These are phyloP conservation scores for Idaea aversata DNA, from an alignment of 2,888 invertebrate species.

Conservation along the genomic window DNA sequence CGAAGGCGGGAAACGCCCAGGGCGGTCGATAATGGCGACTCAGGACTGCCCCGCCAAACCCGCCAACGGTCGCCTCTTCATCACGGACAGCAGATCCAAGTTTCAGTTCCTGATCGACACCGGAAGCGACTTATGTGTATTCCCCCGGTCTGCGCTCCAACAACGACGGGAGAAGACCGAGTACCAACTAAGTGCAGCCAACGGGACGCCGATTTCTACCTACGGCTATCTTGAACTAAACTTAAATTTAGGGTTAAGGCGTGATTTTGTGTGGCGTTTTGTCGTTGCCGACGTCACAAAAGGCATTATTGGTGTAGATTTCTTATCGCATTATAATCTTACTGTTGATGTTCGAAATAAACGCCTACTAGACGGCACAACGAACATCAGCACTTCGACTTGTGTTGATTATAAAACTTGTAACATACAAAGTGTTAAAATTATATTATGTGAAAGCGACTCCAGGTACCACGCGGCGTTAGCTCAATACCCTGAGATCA, in stretches of 20 bases:
- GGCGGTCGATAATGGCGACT: constrained; percentile 24
- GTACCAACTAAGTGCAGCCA: constrained; percentile 4
- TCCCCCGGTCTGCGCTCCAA: constrained; percentile 17
- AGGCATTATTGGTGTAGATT: constrained; percentile 47
- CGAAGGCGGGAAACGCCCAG: constrained; percentile 19
- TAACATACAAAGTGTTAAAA: too few relatives aligned
- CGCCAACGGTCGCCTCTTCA: constrained; percentile 18
- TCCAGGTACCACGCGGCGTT: background rate
- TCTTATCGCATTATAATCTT: constrained; percentile 37
- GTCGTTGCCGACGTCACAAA: constrained; percentile 39
- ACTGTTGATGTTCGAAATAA: constrained; percentile 36
- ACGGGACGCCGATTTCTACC: constrained; percentile 12
- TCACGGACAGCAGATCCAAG: constrained; percentile 17
- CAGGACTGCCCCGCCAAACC: constrained; percentile 22
- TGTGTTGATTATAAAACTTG: background rate
- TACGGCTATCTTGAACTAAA: constrained; percentile 19
- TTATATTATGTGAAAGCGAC: too few relatives aligned
- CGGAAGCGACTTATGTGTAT: constrained; percentile 25
- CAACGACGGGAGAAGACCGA: constrained; percentile 3
- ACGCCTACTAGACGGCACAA: constrained; percentile 27
- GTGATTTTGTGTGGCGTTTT: constrained; percentile 38
- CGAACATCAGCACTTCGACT: constrained; percentile 11
- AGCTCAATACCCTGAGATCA: background rate
- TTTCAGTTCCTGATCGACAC: constrained; percentile 20
- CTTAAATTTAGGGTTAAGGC: constrained; percentile 20